Conservation (phyloP, 2,888 invertebrate species). For the Trichogramma dendrolimi region DNA sequence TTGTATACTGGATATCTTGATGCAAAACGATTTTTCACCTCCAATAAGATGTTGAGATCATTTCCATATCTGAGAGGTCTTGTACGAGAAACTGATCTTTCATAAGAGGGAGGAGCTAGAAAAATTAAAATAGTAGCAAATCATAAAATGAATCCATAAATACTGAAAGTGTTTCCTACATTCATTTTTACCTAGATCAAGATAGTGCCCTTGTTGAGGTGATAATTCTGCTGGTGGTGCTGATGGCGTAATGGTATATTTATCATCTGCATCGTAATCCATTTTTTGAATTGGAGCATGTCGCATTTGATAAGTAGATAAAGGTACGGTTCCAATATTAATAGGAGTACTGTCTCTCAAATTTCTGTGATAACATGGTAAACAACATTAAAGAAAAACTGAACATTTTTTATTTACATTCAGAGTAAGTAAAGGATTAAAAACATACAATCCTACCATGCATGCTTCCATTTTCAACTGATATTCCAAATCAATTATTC, state of each 20-base stretch:
- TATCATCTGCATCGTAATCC: conserved; percentile 21
- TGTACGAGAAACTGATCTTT: conserved; percentile 60
- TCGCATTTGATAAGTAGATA: conserved; percentile 55
- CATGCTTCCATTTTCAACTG: conserved; percentile 61
- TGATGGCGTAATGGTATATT: too few species aligned
- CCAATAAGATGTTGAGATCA: conserved; percentile 56
- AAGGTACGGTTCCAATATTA: conserved; percentile 72
- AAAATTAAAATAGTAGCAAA: too few species aligned
- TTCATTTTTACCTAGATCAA: not conserved
- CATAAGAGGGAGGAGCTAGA: conserved; percentile 65
- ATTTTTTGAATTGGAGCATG: conserved; percentile 43
- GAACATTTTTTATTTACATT: conserved; percentile 1
- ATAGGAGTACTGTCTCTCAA: conserved; percentile 64
- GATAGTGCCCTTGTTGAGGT: too few species aligned
- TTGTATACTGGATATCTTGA: conserved; percentile 51
- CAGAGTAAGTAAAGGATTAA: too few species aligned
- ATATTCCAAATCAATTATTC: conserved; percentile 72
- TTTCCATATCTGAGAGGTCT: conserved; percentile 62
- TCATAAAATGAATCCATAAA: too few species aligned
- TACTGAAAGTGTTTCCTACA: too few species aligned
- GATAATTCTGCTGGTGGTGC: conserved; percentile 42
- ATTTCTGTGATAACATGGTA: conserved; percentile 57
- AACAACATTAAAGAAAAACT: conserved; percentile 18
- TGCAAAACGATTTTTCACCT: conserved; percentile 40
- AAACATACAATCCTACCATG: conserved; percentile 44